Percentiles rank a stretch among this genome's conserved stretches.
These are phyloP conservation scores for Dendrolimus kikuchii DNA, from an alignment of 1,140 invertebrate genomes.

Conservation along the genomic window DNA sequence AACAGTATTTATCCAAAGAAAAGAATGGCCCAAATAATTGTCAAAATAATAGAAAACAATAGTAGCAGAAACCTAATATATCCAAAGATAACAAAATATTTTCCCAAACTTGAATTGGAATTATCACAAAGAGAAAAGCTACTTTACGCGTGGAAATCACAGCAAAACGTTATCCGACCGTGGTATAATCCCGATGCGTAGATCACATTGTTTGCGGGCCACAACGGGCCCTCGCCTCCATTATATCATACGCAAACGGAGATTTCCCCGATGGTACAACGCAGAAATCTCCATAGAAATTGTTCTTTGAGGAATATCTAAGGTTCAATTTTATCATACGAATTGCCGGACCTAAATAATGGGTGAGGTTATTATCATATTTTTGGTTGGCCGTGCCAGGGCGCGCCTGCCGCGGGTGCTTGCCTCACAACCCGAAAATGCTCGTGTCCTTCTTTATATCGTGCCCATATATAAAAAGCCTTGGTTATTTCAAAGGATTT, in stretches of 20 bases:
- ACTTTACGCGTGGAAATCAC: too few species aligned
- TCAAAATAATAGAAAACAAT: too few species aligned
- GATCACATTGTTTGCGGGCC: slow-evolving; percentile 20
- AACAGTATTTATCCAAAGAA: too few species aligned
- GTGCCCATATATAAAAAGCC: slow-evolving; percentile 7
- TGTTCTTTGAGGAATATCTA: slow-evolving; percentile 54
- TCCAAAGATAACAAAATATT: too few species aligned
- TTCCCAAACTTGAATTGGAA: too few species aligned
- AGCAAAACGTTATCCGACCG: slow-evolving; percentile 6
- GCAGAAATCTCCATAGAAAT: slow-evolving; percentile 67
- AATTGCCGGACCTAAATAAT: slow-evolving; percentile 66
- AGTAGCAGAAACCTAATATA: too few species aligned
- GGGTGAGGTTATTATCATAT: slow-evolving; percentile 52
- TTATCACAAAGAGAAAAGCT: too few species aligned
- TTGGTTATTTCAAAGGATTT: too few species aligned
- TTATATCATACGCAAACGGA: slow-evolving; percentile 54
- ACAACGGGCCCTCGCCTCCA: slow-evolving; percentile 16
- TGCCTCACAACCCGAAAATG: slow-evolving; percentile 14
- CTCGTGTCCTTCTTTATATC: slow-evolving; percentile 6
- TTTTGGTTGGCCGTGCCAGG: slow-evolving; percentile 39
- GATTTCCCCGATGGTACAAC: slow-evolving; percentile 61
- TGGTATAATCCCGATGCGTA: slow-evolving; percentile 20
- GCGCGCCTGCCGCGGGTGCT: slow-evolving; percentile 24
- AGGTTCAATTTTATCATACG: slow-evolving; percentile 62
- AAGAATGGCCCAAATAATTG: too few species aligned